Percentiles rank a stretch among this genome's conserved stretches.
These are phyloP conservation scores for Cheumatopsyche charites DNA, from an alignment of 1,140 invertebrate species.

Conservation along the genomic window DNA sequence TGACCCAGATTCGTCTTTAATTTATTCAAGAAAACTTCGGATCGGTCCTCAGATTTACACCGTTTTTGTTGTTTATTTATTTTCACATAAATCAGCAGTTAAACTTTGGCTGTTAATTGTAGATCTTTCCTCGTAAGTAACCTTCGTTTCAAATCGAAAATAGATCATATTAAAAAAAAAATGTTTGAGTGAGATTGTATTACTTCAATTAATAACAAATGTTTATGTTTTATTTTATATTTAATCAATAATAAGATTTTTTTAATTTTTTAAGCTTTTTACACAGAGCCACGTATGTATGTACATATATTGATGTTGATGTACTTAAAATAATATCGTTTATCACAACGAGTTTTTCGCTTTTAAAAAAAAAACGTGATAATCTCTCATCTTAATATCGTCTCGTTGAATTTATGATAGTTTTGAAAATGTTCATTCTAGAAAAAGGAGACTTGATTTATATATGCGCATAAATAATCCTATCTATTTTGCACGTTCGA, in stretches of 20 bases:
- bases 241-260: too few species aligned
- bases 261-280: too few species aligned
- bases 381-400: slow-evolving; percentile 12
- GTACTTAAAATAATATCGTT: too few species aligned
- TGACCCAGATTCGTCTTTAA: slow-evolving; percentile 30
- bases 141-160: too few species aligned
- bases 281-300: too few species aligned
- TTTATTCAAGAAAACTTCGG: slow-evolving; percentile 18
- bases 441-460: slow-evolving; percentile 9
- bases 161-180: too few species aligned
- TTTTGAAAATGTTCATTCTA: slow-evolving; percentile 21
- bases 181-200: too few species aligned
- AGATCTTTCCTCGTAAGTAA: too few species aligned
- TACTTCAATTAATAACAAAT: too few species aligned
- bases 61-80: too few species aligned
- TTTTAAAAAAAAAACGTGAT: neutral
- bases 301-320: too few species aligned
- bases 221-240: too few species aligned
- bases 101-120: slow-evolving; percentile 3
- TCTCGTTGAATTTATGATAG: slow-evolving; percentile 5
- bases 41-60: neutral
- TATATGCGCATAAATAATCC: neutral
- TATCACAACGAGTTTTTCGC: neutral
- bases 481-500: slow-evolving; percentile 6
- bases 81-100: neutral